Percentiles rank a stretch among this genome's conserved stretches.
These are phyloP conservation scores for Steinernema feltiae DNA, from an alignment of 1,140 invertebrate genomes.

Conservation along the genomic window DNA sequence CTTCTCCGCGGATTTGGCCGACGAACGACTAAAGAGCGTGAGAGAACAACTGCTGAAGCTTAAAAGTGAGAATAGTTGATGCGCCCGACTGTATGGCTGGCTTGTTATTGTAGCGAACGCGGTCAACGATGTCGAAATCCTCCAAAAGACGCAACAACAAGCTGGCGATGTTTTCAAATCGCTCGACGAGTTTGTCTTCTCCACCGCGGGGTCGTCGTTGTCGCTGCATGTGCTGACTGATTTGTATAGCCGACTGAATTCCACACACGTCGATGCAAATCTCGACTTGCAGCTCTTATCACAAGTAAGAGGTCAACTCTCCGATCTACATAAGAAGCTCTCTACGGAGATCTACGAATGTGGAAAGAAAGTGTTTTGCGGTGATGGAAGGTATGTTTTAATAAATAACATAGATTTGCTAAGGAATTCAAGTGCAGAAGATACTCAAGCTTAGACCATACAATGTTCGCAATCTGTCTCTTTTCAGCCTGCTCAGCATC, in stretches of 20 bases:
- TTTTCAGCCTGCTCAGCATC: background rate
- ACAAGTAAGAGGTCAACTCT: background rate
- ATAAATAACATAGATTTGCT: too few species aligned
- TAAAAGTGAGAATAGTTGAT: background rate
- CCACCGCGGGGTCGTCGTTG: background rate
- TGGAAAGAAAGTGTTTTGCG: background rate
- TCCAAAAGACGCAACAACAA: background rate
- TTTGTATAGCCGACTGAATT: background rate
- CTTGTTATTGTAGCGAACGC: background rate
- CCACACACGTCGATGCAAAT: background rate
- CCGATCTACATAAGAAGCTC: background rate
- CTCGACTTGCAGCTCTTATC: background rate
- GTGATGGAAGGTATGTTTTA: background rate
- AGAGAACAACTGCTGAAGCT: background rate
- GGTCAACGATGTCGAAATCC: background rate
- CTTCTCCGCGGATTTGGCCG: background rate
- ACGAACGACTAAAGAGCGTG: background rate
- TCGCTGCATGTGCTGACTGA: background rate
- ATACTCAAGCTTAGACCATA: too few species aligned
- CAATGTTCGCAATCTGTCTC: too few species aligned
- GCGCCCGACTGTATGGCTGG: background rate
- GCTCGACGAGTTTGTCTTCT: background rate
- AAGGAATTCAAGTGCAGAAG: too few species aligned
- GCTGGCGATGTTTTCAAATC: background rate
- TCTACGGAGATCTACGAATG: background rate